These are phyloP conservation scores for Hymenopus coronatus DNA, from an alignment of 2,888 invertebrate species.

Conservation along the genomic window DNA sequence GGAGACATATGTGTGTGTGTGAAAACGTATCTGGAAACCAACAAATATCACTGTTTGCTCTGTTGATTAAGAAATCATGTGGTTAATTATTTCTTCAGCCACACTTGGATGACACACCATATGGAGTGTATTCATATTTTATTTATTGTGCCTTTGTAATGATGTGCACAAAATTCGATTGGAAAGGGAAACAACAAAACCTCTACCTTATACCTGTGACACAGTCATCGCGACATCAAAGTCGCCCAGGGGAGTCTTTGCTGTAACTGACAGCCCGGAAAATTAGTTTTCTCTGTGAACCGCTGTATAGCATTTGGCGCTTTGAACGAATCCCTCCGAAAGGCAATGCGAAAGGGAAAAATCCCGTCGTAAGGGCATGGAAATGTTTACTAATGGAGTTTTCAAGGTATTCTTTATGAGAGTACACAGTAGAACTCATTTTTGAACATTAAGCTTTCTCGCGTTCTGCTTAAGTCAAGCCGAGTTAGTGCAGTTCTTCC, in stretches of 20 bases:
- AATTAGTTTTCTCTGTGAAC: not conserved
- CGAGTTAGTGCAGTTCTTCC: too few relatives aligned
- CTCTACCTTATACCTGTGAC: not conserved
- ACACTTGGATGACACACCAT: too few relatives aligned
- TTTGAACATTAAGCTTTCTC: not conserved
- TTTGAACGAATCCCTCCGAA: not conserved
- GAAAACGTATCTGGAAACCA: too few relatives aligned
- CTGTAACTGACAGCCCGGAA: not conserved
- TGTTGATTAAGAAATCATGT: too few relatives aligned
- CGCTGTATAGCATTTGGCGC: not conserved
- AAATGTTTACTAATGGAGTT: not conserved
- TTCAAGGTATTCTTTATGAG: not conserved
- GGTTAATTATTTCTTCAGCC: too few relatives aligned
- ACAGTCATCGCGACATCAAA: not conserved
- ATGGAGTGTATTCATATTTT: too few relatives aligned
- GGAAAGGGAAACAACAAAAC: not conserved
- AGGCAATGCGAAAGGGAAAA: not conserved
- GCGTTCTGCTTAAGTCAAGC: too few relatives aligned
- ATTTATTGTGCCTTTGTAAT: not conserved
- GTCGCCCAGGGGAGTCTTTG: not conserved
- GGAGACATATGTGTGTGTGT: too few relatives aligned
- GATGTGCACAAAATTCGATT: not conserved
- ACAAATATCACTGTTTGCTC: too few relatives aligned
- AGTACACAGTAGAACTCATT: not conserved
- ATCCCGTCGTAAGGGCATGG: not conserved